Conservation (phyloP, 2,113 vertebrate species). For the Athene cunicularia region DNA sequence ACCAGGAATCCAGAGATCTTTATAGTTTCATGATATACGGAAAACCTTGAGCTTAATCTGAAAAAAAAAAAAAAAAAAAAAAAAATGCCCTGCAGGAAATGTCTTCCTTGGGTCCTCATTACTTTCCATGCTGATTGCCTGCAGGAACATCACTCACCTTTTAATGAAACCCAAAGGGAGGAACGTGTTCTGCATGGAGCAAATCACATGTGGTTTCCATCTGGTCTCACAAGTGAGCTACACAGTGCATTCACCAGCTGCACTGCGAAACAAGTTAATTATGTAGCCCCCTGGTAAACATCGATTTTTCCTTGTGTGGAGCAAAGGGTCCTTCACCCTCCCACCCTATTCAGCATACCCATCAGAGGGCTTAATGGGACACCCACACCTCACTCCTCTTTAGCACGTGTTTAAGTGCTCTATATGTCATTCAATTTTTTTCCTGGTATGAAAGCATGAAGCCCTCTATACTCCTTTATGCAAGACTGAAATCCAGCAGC, state of each 20-base stretch:
- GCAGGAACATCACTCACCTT: slow-evolving; percentile 4
- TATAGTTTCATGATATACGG: background rate
- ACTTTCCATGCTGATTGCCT: background rate
- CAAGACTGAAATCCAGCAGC: background rate
- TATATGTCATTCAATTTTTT: background rate
- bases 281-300: background rate
- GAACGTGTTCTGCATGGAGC: background rate
- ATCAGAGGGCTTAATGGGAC: background rate
- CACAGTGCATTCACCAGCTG: fast-evolving
- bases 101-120: background rate
- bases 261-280: background rate
- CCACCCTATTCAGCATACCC: background rate
- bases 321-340: background rate
- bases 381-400: background rate
- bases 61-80: background rate
- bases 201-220: slow-evolving; percentile 9
- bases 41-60: background rate
- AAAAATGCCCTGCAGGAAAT: background rate
- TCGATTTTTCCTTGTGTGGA: background rate
- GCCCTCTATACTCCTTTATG: background rate
- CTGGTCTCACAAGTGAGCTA: background rate
- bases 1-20: background rate
- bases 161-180: slow-evolving; percentile 11
- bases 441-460: background rate
- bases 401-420: background rate